These are phyloP conservation scores for Conistra vaccinii DNA, from an alignment of 2,888 invertebrate genomes.

Conservation along the genomic window DNA sequence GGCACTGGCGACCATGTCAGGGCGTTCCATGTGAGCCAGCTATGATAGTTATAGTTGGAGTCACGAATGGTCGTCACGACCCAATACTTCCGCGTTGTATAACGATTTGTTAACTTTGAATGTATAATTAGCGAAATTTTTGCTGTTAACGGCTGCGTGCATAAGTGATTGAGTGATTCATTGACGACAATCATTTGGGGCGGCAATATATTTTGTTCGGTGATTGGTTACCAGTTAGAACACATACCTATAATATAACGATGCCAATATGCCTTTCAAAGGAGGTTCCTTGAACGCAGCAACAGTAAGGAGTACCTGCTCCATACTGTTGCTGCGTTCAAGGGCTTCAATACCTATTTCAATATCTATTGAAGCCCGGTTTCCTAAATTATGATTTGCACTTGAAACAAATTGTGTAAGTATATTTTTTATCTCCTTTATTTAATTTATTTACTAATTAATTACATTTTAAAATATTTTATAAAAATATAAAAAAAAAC, in stretches of 20 bases:
- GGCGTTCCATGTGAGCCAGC: constrained; percentile 32
- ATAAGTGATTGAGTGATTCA: constrained; percentile 35
- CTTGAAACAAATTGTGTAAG: not conserved
- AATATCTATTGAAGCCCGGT: not conserved
- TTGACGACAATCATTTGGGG: constrained; percentile 8
- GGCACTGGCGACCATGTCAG: constrained; percentile 43
- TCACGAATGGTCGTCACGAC: constrained; percentile 65
- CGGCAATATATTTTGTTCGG: not conserved
- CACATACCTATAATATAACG: not conserved
- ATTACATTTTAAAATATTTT: no score
- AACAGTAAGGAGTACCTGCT: no score
- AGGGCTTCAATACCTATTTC: no score
- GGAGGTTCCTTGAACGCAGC: not conserved
- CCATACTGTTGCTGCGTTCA: no score
- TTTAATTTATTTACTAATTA: no score
- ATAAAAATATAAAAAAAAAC: no score
- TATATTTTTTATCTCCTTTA: no score
- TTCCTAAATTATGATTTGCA: not conserved
- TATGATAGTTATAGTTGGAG: constrained; percentile 37
- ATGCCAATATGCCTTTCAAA: not conserved
- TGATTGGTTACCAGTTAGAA: not conserved
- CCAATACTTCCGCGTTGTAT: constrained; percentile 65
- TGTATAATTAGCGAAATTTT: constrained; percentile 66
- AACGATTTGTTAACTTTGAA: constrained; percentile 62
- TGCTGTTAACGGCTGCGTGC: constrained; percentile 32